A percentile compares a stretch with the other conserved stretches of the same genome.
phyloP scores from a whole-genome alignment of 1,140 invertebrate species.

The Pygmarrhopalites habei region DNA sequence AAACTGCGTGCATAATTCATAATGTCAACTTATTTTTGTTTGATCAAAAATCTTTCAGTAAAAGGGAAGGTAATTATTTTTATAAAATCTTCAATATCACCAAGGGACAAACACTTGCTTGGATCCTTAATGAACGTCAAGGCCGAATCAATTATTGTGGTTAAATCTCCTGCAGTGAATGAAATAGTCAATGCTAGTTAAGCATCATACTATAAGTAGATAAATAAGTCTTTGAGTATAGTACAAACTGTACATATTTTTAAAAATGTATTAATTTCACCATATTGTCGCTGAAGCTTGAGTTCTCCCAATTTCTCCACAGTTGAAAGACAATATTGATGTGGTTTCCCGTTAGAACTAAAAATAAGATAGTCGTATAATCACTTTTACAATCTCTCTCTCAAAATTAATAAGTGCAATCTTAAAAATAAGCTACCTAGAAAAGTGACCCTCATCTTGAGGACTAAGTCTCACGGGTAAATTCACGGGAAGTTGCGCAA shows the following conservation, averaged over 20 bases:
- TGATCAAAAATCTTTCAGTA: slow-evolving; percentile 20
- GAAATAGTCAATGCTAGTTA: too few species aligned
- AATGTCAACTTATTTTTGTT: neutral
- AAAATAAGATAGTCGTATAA: too few species aligned
- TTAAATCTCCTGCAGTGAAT: too few species aligned
- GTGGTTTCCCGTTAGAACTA: slow-evolving; percentile 26
- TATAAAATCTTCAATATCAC: slow-evolving; percentile 14
- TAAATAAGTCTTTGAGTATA: too few species aligned
- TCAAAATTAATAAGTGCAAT: too few species aligned
- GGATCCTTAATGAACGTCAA: slow-evolving; percentile 20
- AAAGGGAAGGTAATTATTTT: slow-evolving; percentile 24
- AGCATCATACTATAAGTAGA: too few species aligned
- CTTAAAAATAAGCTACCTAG: neutral
- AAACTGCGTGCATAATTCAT: too few species aligned
- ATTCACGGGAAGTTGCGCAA: slow-evolving; percentile 32
- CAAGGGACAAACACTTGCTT: slow-evolving; percentile 8
- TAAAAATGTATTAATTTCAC: too few species aligned
- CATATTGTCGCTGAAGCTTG: slow-evolving; percentile 30
- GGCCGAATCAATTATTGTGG: slow-evolving; percentile 27
- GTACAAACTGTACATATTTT: too few species aligned
- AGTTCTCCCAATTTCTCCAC: slow-evolving; percentile 29
- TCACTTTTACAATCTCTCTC: too few species aligned
- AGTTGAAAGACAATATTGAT: slow-evolving; percentile 17
- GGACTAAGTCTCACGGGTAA: slow-evolving; percentile 15
- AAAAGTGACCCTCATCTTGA: slow-evolving; percentile 9